phyloP scores from a whole-genome alignment of 2,797 vertebrate genomes.

The Falco cherrug region DNA sequence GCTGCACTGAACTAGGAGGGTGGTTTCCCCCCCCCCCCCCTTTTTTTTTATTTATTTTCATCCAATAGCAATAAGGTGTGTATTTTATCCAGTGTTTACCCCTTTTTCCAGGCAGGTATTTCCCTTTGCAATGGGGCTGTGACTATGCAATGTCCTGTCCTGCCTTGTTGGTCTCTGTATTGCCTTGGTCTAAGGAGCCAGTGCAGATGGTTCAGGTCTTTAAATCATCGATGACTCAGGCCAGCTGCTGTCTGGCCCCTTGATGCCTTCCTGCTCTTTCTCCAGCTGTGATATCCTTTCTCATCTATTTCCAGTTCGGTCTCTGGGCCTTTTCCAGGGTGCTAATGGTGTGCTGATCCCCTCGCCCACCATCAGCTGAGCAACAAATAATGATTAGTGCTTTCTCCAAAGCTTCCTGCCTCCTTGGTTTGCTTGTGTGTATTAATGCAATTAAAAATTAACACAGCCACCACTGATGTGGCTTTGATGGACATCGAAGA shows the following conservation, averaged over 20 bases:
- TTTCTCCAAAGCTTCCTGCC: neutral
- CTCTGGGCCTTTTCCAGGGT: neutral
- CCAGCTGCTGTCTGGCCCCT: neutral
- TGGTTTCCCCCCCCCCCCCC: neutral
- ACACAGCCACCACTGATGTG: accelerated
- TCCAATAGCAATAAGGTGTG: neutral
- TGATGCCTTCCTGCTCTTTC: neutral
- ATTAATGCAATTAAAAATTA: neutral
- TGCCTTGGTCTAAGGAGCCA: neutral
- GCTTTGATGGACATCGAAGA: neutral
- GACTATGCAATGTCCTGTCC: accelerated
- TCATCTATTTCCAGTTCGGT: neutral
- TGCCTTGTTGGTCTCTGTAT: neutral
- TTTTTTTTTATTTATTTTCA: neutral
- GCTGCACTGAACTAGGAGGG: neutral
- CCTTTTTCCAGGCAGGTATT: neutral
- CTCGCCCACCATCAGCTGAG: neutral
- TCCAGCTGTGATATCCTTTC: neutral
- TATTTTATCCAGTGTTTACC: neutral
- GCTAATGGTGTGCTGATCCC: neutral
- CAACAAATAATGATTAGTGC: neutral
- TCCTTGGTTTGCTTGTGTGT: neutral
- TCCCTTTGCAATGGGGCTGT: neutral
- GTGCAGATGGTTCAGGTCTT: neutral
- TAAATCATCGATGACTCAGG: neutral